A percentile compares a stretch with the other conserved stretches of the same genome.
Evolutionary conservation across 2,113 vertebrate species (phyloP).

Genomic region (Coregonus clupeaformis): DNA sequence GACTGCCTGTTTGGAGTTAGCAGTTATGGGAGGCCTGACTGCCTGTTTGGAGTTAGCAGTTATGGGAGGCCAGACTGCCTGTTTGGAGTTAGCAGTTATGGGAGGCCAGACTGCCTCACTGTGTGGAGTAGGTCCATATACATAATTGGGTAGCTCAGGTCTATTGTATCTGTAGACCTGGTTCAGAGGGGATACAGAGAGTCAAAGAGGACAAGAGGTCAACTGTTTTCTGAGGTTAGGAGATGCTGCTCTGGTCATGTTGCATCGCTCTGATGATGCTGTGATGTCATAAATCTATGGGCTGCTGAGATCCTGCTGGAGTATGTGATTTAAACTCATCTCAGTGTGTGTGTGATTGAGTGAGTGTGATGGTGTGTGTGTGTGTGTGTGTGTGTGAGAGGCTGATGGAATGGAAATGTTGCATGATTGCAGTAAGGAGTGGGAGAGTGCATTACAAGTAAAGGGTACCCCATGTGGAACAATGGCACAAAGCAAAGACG

Average conservation of each 20-base stretch:
- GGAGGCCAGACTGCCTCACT: no score
- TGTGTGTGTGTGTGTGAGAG: conserved; percentile 49
- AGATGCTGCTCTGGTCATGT: neutral
- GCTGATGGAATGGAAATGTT: neutral
- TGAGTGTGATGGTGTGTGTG: neutral
- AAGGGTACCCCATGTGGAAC: conserved; percentile 68
- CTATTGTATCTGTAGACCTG: neutral
- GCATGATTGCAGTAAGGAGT: neutral
- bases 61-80: no score
- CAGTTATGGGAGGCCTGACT: no score
- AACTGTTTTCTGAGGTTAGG: conserved; percentile 17
- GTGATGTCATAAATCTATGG: neutral
- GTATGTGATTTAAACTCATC: no score
- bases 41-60: no score
- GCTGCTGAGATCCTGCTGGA: neutral
- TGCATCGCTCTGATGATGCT: neutral
- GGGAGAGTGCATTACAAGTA: neutral
- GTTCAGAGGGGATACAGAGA: conserved; percentile 15
- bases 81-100: no score
- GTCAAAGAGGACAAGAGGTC: conserved; percentile 40
- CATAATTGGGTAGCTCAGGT: neutral
- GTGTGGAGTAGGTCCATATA: no score
- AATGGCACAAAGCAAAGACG: conserved; percentile 55
- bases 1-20: no score
- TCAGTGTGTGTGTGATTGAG: neutral